These are phyloP conservation scores for Nematopogon swammerdamellus DNA, from an alignment of 2,888 invertebrate genomes.

Conservation along the genomic window DNA sequence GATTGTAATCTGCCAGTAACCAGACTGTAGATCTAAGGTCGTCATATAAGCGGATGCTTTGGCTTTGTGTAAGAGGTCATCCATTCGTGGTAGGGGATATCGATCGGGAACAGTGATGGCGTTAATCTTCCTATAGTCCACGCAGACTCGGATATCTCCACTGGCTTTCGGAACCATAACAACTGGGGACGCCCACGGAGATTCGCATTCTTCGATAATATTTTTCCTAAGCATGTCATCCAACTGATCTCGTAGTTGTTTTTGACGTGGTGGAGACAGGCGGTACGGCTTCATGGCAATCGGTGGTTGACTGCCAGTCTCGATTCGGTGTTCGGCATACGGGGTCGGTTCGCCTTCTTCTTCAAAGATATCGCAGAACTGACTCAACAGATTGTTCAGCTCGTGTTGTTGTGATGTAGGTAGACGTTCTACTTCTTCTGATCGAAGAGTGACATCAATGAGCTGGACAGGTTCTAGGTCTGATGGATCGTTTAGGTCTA, in stretches of 20 bases:
- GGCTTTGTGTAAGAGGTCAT: slow-evolving; percentile 18
- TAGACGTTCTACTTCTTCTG: too few relatives aligned
- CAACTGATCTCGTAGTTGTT: slow-evolving; percentile 14
- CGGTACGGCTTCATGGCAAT: slow-evolving; percentile 22
- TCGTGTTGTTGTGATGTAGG: too few relatives aligned
- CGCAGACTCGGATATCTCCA: slow-evolving; percentile 14
- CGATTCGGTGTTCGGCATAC: slow-evolving; percentile 16
- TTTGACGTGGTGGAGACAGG: slow-evolving; percentile 15
- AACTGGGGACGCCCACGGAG: slow-evolving; percentile 18
- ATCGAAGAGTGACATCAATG: too few relatives aligned
- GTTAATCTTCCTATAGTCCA: slow-evolving; percentile 19
- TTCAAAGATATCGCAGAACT: too few relatives aligned
- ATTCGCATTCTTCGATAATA: slow-evolving; percentile 21
- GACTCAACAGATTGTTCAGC: too few relatives aligned
- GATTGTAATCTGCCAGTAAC: slow-evolving; percentile 16
- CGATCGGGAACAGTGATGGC: slow-evolving; percentile 16
- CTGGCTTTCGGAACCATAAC: slow-evolving; percentile 17
- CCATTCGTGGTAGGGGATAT: slow-evolving; percentile 15
- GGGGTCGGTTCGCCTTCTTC: slow-evolving; percentile 9
- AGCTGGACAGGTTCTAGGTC: too few relatives aligned
- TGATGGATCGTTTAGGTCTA: too few relatives aligned
- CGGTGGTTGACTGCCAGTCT: slow-evolving; percentile 17
- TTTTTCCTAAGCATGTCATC: slow-evolving; percentile 10
- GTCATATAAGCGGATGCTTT: slow-evolving; percentile 17
- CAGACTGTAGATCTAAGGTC: slow-evolving; percentile 15